Base-by-base conservation (phyloP, 2,888 invertebrate genomes). In the Eupithecia tripunctaria region DNA sequence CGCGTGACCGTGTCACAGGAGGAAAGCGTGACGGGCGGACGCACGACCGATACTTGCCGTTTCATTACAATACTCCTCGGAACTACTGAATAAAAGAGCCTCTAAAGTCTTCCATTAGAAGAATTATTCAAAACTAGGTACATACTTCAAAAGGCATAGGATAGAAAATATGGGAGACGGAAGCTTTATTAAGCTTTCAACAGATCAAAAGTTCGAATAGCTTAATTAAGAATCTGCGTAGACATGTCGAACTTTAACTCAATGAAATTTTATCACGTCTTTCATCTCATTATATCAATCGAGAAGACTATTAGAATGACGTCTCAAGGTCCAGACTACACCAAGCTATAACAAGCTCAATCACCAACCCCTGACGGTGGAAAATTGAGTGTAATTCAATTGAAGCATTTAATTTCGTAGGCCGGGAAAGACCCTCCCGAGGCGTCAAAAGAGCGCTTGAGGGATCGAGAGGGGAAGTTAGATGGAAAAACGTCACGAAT, bases 371-470 rank as follows among this genome's bases (percentile, higher is more conserved):
- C 76, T 67, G 79, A 89, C 80, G 85, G 89, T 87, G 80, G 83
- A 88, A 82, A 90, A 89, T 91, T 81, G 81, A 82, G 81, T 86
- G 82, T 87, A 87, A 90, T 89, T 88, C 82, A 87, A 91, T 89
- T 88, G 85, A 78, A 82, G 79, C 87, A 83, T 91, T 91, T 88
- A 91, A 93, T 92, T 89, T 90, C 81, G 83, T 80, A 79, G 81
- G 56, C 56, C 56, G 56, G 25, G 84, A 63, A 84, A 68, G 80
- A 82, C 88, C 89, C 90, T 85, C 83, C 78, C 81, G 83, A 88
- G 86, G 91, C 88, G 91, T 88, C 88, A 91, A 89, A 89, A 89
- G 90, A 90, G 87, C 84, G 86, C 82, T 84, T 83, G 88, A 87
- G 86, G 85, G 82, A 68, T 75, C 68, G 72, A 76, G 83, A 86